Conservation (phyloP, 2,113 vertebrate genomes). For the Hypocryptadius cinnamomeus region DNA sequence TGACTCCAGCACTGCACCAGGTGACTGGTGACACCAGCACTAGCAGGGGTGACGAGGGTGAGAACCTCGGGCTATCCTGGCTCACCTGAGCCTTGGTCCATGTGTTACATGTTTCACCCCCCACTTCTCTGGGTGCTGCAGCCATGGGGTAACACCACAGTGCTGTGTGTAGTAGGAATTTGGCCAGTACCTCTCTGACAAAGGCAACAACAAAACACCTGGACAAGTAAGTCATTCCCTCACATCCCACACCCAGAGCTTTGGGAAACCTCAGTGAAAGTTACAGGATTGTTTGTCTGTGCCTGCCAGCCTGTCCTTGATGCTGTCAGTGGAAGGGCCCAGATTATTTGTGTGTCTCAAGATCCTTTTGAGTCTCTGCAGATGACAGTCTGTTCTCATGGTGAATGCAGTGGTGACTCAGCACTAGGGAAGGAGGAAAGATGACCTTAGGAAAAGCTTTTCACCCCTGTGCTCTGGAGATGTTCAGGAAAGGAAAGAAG, state of each 20-base stretch:
- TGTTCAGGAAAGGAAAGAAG: neutral
- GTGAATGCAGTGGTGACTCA: neutral
- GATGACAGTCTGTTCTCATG: neutral
- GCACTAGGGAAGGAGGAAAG: neutral
- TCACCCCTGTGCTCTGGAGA: neutral
- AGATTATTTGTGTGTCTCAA: neutral
- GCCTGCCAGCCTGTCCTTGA: neutral
- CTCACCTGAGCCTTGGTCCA: accelerated
- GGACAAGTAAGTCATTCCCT: slow-evolving; percentile 47
- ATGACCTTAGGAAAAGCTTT: neutral
- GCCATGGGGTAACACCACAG: slow-evolving; percentile 55
- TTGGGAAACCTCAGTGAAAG: neutral
- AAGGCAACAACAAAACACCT: slow-evolving; percentile 75
- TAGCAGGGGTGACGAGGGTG: neutral
- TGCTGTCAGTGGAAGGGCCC: neutral
- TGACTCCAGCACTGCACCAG: neutral
- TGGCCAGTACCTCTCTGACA: slow-evolving; percentile 73
- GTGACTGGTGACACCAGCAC: neutral
- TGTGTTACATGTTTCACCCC: neutral
- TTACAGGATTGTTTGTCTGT: neutral
- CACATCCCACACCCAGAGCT: neutral
- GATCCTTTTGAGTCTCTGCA: neutral
- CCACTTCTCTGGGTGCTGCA: slow-evolving; percentile 66
- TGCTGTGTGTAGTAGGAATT: slow-evolving; percentile 76
- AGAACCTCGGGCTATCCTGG: neutral